Conservation (phyloP, 2,797 vertebrate species). For the Astyanax mexicanus region DNA sequence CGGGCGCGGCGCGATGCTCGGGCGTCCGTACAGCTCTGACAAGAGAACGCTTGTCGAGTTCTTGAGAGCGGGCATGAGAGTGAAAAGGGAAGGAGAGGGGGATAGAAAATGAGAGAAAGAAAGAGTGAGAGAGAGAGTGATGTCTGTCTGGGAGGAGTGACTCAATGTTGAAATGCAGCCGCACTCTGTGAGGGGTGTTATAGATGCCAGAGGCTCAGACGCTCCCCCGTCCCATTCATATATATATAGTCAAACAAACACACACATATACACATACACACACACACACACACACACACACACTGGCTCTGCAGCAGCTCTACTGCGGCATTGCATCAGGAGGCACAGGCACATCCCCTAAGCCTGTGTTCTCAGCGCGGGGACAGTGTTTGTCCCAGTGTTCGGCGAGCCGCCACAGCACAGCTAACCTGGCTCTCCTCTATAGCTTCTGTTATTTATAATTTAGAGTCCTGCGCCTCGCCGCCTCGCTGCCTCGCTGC, state of each 20-base stretch:
- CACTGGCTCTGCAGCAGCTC: conserved; percentile 43
- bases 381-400: neutral
- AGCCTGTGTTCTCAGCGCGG: conserved; percentile 36
- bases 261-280: conserved; percentile 24
- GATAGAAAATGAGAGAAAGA: conserved; percentile 6
- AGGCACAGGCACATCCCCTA: conserved; percentile 35
- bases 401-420: conserved; percentile 6
- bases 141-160: conserved; percentile 32
- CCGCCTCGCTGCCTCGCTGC: no score
- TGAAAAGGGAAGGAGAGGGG: conserved; percentile 8
- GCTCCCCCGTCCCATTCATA: conserved; percentile 23
- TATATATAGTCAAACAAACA: conserved; percentile 23
- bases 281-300: conserved; percentile 30
- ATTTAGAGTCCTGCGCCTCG: conserved; percentile 30
- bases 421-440: conserved; percentile 27
- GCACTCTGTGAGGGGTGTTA: conserved; percentile 14
- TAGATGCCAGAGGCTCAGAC: conserved; percentile 20
- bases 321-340: conserved; percentile 49
- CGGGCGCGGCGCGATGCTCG: conserved; percentile 8
- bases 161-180: conserved; percentile 38
- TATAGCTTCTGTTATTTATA: conserved; percentile 20
- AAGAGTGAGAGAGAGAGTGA: neutral
- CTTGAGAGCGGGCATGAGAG: conserved; percentile 17
- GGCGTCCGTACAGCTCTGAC: conserved; percentile 55
- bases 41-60: neutral